These are phyloP conservation scores for Phania funesta DNA, from an alignment of 2,888 invertebrate genomes.

Conservation along the genomic window DNA sequence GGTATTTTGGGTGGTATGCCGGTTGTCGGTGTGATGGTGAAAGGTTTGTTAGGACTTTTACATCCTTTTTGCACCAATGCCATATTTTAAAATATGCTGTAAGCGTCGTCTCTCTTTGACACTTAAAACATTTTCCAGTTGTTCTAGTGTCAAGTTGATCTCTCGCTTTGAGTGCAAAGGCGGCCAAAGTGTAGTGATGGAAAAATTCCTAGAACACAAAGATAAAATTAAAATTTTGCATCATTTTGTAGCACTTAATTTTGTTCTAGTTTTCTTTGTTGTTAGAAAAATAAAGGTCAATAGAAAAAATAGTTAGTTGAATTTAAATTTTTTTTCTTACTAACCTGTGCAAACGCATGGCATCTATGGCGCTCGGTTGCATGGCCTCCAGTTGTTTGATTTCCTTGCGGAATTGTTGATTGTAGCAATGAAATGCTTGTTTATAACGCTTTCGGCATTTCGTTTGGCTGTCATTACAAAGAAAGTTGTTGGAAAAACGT, in stretches of 20 bases:
- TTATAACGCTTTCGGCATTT: conserved; percentile 77
- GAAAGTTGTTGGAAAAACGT: conserved; percentile 38
- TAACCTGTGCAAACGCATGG: conserved; percentile 80
- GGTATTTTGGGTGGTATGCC: background rate
- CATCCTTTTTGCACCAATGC: conserved; percentile 47
- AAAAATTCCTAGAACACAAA: conserved; percentile 74
- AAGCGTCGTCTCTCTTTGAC: conserved; percentile 78
- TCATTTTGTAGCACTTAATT: conserved; percentile 17
- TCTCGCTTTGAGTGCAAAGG: conserved; percentile 79
- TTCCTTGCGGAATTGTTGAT: conserved; percentile 79
- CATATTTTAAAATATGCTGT: conserved; percentile 75
- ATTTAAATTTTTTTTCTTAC: conserved; percentile 1
- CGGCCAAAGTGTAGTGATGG: conserved; percentile 80
- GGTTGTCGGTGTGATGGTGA: background rate
- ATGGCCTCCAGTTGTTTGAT: conserved; percentile 79
- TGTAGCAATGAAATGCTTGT: conserved; percentile 77
- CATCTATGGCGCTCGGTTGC: conserved; percentile 80
- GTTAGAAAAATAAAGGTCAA: conserved; percentile 39
- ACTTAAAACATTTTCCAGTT: conserved; percentile 78
- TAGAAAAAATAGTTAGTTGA: background rate
- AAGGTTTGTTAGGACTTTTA: background rate
- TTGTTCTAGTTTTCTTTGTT: background rate
- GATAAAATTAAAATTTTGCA: conserved; percentile 18
- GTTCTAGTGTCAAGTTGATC: conserved; percentile 79
- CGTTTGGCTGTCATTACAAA: conserved; percentile 71